Evolutionary conservation across 2,797 vertebrate genomes (phyloP).

Genomic region (Salarias fasciatus): DNA sequence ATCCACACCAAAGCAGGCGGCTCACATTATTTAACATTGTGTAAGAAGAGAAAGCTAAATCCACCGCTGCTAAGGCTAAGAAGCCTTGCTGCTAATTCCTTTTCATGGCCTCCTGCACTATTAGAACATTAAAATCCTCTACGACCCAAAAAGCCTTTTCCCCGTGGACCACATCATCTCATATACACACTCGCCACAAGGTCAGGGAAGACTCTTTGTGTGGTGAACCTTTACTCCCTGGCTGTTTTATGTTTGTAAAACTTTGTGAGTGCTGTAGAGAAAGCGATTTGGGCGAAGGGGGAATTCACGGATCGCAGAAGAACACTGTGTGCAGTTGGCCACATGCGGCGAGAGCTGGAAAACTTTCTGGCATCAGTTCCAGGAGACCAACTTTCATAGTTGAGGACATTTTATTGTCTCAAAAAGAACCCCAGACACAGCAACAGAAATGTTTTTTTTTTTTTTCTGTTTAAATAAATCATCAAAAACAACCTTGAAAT

Average conservation of each 20-base stretch:
- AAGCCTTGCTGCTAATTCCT: background rate
- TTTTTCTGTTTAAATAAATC: constrained; percentile 10
- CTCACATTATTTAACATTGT: no score
- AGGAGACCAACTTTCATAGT: background rate
- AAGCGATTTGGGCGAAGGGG: background rate
- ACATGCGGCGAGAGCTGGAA: background rate
- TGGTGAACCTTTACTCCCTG: background rate
- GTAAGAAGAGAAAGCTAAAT: background rate
- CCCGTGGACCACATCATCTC: background rate
- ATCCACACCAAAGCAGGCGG: constrained; percentile 1
- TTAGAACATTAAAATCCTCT: background rate
- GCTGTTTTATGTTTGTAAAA: constrained; percentile 7
- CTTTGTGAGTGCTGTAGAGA: background rate
- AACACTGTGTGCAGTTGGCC: background rate
- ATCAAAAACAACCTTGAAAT: no score
- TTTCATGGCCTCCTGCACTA: background rate
- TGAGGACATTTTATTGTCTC: background rate
- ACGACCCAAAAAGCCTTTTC: background rate
- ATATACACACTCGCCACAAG: background rate
- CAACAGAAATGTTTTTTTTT: constrained; percentile 12
- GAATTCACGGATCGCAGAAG: background rate
- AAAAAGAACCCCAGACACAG: constrained; percentile 4
- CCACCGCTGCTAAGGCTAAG: no score
- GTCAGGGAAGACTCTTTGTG: background rate
- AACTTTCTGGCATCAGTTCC: background rate